Base-by-base conservation (phyloP, 2,888 invertebrate species). In the Thera obeliscata region DNA sequence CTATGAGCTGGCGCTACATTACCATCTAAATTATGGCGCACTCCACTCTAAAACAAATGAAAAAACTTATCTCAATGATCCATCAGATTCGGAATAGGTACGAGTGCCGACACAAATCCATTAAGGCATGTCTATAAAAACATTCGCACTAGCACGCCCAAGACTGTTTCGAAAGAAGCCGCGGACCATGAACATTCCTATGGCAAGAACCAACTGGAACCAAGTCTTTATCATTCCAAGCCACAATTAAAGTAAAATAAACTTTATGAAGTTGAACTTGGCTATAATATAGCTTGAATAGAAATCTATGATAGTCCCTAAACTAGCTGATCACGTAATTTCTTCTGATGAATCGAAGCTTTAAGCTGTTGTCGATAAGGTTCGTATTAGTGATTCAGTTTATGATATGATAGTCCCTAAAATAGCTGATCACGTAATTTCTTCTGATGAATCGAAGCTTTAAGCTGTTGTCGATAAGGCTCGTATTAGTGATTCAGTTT, bases 171-270 rank as follows among this genome's bases (percentile, higher is more conserved):
- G 91, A 93, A 93, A 91, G 90, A 87, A 73, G 85, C 91, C 77
- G 78, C 85, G 85, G 88, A 92, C 85, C 93, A 91, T 93, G 85
- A 93, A 93, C 91, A 93, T 93, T 93, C 93, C 91, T 85, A 82
- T 86, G 86, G 86, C 89, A 87, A 87, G 87, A 87, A 86, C 86
- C 79, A 82, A 83, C 83, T 82, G 81, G 82, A 82, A 81, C 82
- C 91, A 90, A 88, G 79, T 80, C 86, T 83, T 79, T 52, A 22
- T 50, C 63, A 56, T 50, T 52, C 8, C 35, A 1, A 41, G 41
- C 12, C 9, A 43, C 43, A 4, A 7, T n/a, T 5, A 52, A 57
- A 4, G 12, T 11, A 63, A 50, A 57, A 52, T 57, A n/a, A 57
- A 43, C 50, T 63, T 22, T 63, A 63, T 52, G 8, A n/a, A 12